Evolutionary conservation across 2,797 vertebrate species (phyloP).

Genomic region (Heteromormyrus szaboi): DNA sequence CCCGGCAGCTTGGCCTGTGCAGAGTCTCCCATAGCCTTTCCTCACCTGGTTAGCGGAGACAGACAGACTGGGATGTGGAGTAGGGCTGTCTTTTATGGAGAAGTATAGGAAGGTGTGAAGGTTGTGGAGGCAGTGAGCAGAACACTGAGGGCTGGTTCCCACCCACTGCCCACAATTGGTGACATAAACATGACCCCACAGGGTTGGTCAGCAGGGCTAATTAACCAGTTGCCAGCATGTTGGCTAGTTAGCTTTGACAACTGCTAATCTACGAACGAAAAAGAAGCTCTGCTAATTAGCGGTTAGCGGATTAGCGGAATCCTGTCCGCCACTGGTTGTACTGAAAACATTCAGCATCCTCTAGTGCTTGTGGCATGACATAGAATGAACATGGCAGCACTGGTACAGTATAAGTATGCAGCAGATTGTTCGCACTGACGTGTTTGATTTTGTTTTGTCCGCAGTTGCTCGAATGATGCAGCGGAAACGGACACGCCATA

Average conservation of each 20-base stretch:
- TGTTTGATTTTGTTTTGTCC: background rate
- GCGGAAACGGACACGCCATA: background rate
- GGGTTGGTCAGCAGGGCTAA: background rate
- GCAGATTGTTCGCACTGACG: background rate
- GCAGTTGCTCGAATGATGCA: background rate
- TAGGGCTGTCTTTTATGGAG: background rate
- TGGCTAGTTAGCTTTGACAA: background rate
- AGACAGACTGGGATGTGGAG: background rate
- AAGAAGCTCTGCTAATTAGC: background rate
- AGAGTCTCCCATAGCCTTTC: background rate
- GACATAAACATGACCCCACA: background rate
- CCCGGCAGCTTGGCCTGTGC: background rate
- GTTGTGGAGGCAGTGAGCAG: background rate
- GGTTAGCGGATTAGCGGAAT: background rate
- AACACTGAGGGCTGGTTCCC: background rate
- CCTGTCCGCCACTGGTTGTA: background rate
- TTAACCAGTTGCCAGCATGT: background rate
- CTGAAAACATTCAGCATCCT: background rate
- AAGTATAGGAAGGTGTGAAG: background rate
- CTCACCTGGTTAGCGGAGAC: background rate
- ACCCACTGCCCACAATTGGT: background rate
- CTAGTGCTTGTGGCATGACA: background rate
- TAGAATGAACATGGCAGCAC: background rate
- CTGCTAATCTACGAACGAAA: background rate
- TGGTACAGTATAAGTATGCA: background rate